phyloP scores from a whole-genome alignment of 2,888 invertebrate species.

The Cylloceria caligata region DNA sequence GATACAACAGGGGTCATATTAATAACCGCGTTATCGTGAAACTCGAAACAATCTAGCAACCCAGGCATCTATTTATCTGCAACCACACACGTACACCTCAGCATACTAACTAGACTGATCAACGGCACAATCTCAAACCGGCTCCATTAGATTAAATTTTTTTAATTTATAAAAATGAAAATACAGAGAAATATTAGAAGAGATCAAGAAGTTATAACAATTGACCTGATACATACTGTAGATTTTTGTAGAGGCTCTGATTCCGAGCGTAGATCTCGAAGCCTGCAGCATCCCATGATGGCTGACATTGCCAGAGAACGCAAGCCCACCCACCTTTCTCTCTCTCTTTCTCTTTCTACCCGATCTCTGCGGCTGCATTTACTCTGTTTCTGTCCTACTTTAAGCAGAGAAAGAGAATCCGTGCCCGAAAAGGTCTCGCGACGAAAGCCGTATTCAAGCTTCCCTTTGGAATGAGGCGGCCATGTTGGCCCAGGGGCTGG shows the following conservation, averaged over 20 bases:
- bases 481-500: constrained; percentile 84
- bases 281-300: constrained; percentile 82
- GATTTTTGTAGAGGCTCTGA: constrained; percentile 58
- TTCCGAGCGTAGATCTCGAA: constrained; percentile 60
- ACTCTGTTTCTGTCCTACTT: constrained; percentile 54
- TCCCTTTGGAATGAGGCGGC: constrained; percentile 80
- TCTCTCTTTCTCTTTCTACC: constrained; percentile 39
- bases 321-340: constrained; percentile 73
- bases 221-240: constrained; percentile 58
- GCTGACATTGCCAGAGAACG: constrained; percentile 74
- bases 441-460: constrained; percentile 77
- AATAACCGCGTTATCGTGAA: constrained; percentile 59
- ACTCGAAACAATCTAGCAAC: constrained; percentile 17
- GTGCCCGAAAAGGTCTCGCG: constrained; percentile 71
- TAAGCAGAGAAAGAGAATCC: constrained; percentile 56
- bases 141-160: not conserved
- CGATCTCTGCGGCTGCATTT: constrained; percentile 66
- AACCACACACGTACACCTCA: not conserved
- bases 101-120: constrained; percentile 32
- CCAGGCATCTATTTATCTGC: constrained; percentile 42
- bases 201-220: constrained; percentile 53
- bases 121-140: constrained; percentile 17
- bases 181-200: constrained; percentile 9
- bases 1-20: constrained; percentile 43
- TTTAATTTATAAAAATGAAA: not conserved